Base-by-base conservation (phyloP, 2,888 invertebrate species). In the Mythimna albipuncta region DNA sequence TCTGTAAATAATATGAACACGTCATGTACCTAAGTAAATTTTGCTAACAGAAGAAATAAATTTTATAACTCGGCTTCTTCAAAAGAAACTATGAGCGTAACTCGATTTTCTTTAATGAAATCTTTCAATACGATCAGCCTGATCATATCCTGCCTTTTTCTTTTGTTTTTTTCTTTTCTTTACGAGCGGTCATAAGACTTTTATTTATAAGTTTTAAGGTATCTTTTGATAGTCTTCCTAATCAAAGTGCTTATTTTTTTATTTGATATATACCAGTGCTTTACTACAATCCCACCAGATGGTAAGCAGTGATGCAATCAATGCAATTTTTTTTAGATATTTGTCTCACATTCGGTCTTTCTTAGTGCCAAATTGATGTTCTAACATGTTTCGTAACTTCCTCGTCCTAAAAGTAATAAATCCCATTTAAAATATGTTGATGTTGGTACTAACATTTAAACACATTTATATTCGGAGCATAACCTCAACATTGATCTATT, bases 401-500 rank as follows among this genome's bases (percentile, higher is more conserved):
- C 16, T 32, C 9, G 19, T 58, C 6, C 47, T 50, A 21, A 62
- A 57, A 65, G 21, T 32, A 77, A 58, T 74, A 58, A 63, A 41
- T 63, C 32, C 11, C 57, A 38, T 69, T 68, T 69, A 50, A 61
- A 69, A 64, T 69, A 57, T 66, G 57, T 16, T 38, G 38, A 63
- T 61, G n/a, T 57, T 44, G 41, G 41, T 78, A 63, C 19, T 19
- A 38, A 13, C 41, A 79, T 69, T 77, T 78, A 66, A 63, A 52
- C 55, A 68, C 75, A 79, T 81, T 67, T 83, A 61, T 72, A 81
- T 81, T 75, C 76, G 6, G 64, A 61, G 26, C 38, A 50, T 52
- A 52, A 64, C 63, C 66, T 64, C 52, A 52, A 65, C 57, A 75
- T 66, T 83, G 50, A 79, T 69, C 26, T 74, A 44, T 69, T 67